A percentile compares a stretch with the other conserved stretches of the same genome.
Conservation (phyloP, 2,888 invertebrate genomes). For the Schizaphis graminum region DNA sequence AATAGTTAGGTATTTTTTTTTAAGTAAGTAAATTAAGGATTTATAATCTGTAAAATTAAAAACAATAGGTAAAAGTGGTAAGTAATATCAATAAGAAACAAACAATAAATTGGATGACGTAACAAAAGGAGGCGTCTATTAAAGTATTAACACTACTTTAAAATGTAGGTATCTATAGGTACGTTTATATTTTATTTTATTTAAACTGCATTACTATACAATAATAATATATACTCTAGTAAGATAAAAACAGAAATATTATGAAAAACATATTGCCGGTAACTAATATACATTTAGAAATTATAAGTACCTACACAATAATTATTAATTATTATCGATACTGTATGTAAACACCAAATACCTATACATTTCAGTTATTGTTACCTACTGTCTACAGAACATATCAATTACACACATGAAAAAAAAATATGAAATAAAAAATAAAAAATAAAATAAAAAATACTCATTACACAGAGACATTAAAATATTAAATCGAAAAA, state of each 20-base stretch:
- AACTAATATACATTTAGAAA: not conserved
- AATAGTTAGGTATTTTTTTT: not conserved
- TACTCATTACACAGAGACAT: not conserved
- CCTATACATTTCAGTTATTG: not conserved
- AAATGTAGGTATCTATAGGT: not conserved
- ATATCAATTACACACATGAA: not conserved
- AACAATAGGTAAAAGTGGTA: not conserved
- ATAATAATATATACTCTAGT: not conserved
- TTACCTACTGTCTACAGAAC: not conserved
- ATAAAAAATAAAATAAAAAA: not conserved
- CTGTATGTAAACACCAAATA: not conserved
- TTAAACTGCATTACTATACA: not conserved
- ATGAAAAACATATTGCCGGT: not conserved
- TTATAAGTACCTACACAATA: not conserved
- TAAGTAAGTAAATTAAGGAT: not conserved
- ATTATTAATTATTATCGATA: not conserved
- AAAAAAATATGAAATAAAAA: not conserved
- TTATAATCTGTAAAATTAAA: not conserved
- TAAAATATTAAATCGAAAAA: not conserved
- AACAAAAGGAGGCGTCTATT: not conserved
- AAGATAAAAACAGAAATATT: not conserved
- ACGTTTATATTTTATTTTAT: not conserved
- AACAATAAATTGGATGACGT: not conserved
- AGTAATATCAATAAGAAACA: not conserved
- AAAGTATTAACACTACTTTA: not conserved